Conservation (phyloP, 2,113 vertebrate species). For the Cephalopholis sonnerati region DNA sequence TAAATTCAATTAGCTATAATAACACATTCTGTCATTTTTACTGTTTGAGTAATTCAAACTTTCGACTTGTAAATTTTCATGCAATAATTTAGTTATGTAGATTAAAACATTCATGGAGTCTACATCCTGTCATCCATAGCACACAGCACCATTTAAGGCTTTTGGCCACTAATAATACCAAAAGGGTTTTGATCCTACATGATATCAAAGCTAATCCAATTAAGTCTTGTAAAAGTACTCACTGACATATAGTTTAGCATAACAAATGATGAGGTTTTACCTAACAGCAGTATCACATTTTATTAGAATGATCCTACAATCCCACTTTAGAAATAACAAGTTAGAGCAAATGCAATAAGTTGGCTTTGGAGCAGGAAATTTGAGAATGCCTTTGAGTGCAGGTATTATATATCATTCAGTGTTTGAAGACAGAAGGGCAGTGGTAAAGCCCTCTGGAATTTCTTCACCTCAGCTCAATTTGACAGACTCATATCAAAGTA, state of each 20-base stretch:
- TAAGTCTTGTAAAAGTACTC: not conserved
- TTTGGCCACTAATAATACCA: not conserved
- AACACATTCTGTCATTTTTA: too few relatives aligned
- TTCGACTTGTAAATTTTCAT: not conserved
- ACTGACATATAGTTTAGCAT: not conserved
- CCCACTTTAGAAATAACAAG: not conserved
- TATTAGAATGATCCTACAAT: not conserved
- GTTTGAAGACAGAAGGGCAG: conserved; percentile 1
- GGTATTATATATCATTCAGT: not conserved
- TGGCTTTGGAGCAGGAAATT: conserved; percentile 23
- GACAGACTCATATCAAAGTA: conserved; percentile 36
- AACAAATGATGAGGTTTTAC: not conserved
- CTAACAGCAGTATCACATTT: not conserved
- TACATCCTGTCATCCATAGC: not conserved
- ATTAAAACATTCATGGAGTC: not conserved
- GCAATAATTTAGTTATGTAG: not conserved
- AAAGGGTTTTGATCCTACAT: not conserved
- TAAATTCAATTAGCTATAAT: too few relatives aligned
- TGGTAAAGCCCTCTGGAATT: conserved; percentile 11
- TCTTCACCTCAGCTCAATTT: conserved; percentile 28
- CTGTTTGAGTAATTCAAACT: not conserved
- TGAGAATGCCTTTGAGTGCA: conserved; percentile 28
- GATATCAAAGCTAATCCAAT: not conserved
- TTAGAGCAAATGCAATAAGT: conserved; percentile 1
- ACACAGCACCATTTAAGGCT: not conserved